Evolutionary conservation across 2,113 vertebrate genomes (phyloP), one percentile per base, ranked within the genome.

Genomic region (Clupea harengus): DNA sequence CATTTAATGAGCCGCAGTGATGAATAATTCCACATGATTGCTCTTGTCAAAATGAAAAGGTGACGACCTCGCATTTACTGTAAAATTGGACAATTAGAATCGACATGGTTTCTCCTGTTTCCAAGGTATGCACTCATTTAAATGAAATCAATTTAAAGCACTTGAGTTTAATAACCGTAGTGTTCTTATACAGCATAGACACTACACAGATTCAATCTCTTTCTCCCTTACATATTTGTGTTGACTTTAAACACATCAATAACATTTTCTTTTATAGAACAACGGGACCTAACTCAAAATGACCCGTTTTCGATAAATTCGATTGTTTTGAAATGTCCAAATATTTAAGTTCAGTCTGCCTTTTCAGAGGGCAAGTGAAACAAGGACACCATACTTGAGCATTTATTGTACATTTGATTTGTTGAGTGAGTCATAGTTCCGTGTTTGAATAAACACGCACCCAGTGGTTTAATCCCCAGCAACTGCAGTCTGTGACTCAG

Each of bases 281-380:
- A 39, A 39, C 39, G 2, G 2, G 39, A 39, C 39, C 39, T 39
- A 39, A 32, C 17, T 39, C 11, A 39, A 39, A 75, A 75, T 39
- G 67, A 75, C 28, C 67, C 15, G 10, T 39, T 75, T 25, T 67
- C 25, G 64, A 67, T 67, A 67, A 67, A 67, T 11, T n/a, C 64
- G 15, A 15, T 82, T 82, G 47, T 86, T 83, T 83, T 64, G 47
- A 78, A 85, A 20, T 47, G 44, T 46, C 81, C 54, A 85, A 88
- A 85, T 85, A 87, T 85, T 83, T 85, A 85, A 85, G 49, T 39
- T 39, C 25, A 75, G 67, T n/a, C n/a, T n/a, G n/a, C n/a, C n/a
- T n/a, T n/a, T n/a, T n/a, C n/a, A n/a, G 32, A 85, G 83, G 10
- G 39, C 45, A 49, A 39, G n/a, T 32, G 78, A 87, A 28, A 28